A percentile compares a stretch with the other conserved stretches of the same genome.
Conservation (phyloP, 2,888 invertebrate genomes). For the Tipula vernalis region DNA sequence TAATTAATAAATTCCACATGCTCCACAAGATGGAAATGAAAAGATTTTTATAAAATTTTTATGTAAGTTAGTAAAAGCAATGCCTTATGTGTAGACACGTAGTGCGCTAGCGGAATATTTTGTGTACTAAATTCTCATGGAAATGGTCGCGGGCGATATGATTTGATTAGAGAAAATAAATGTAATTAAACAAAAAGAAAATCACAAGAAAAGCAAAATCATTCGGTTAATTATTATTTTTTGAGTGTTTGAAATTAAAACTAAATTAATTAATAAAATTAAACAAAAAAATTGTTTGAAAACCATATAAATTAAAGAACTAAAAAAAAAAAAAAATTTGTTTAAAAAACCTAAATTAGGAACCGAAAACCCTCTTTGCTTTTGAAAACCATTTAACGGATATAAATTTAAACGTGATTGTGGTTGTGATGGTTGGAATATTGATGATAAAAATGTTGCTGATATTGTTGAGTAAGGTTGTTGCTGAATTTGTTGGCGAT, state of each 20-base stretch:
- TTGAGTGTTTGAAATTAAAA: background rate
- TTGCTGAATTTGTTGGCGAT: slow-evolving; percentile 30
- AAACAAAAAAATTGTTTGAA: slow-evolving; percentile 6
- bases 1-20: background rate
- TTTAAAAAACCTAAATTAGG: slow-evolving; percentile 72
- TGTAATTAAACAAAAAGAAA: background rate
- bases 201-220: background rate
- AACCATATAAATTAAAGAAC: background rate
- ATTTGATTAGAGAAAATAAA: background rate
- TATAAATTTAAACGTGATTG: slow-evolving; percentile 24
- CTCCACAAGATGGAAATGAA: background rate
- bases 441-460: slow-evolving; percentile 16
- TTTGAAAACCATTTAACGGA: slow-evolving; percentile 17
- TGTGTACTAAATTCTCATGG: background rate
- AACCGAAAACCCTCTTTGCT: slow-evolving; percentile 64
- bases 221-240: background rate
- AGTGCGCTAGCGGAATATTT: background rate
- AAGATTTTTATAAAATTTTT: background rate
- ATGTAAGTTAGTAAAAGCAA: background rate
- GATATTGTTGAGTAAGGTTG: slow-evolving; percentile 15
- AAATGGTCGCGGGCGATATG: background rate
- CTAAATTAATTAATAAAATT: background rate
- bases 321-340: slow-evolving; percentile 25
- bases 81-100: background rate
- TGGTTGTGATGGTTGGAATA: slow-evolving; percentile 31